These are phyloP conservation scores for Hypercompe scribonia DNA, from an alignment of 2,888 invertebrate genomes.

Conservation along the genomic window DNA sequence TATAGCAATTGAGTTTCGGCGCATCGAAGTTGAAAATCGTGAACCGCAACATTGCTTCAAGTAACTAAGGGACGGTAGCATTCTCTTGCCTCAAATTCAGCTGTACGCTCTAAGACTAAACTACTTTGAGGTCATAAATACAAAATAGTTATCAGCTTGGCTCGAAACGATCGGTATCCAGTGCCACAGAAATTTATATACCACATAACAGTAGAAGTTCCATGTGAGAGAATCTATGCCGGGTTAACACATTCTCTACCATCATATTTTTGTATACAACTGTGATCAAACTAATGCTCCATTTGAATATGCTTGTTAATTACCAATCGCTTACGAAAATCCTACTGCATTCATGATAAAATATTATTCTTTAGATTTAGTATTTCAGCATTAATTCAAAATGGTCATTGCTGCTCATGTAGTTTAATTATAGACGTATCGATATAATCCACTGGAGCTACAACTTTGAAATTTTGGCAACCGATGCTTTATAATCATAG, in stretches of 20 bases:
- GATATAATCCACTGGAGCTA: background rate
- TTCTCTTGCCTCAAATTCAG: slow-evolving; percentile 47
- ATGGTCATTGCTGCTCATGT: background rate
- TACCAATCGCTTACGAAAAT: slow-evolving; percentile 29
- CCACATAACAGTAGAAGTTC: slow-evolving; percentile 28
- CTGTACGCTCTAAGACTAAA: slow-evolving; percentile 30
- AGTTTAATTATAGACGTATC: background rate
- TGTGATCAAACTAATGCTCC: slow-evolving; percentile 29
- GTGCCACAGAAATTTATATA: slow-evolving; percentile 51
- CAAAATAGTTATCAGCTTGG: slow-evolving; percentile 53
- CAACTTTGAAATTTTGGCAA: background rate
- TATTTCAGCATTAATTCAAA: background rate
- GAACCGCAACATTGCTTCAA: slow-evolving; percentile 41
- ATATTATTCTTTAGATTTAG: background rate
- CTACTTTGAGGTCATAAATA: slow-evolving; percentile 43
- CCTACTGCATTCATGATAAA: slow-evolving; percentile 4
- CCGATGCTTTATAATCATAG: background rate
- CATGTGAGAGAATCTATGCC: slow-evolving; percentile 40
- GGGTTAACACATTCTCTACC: slow-evolving; percentile 21
- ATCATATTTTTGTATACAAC: slow-evolving; percentile 40
- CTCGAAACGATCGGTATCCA: slow-evolving; percentile 38
- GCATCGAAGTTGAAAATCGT: slow-evolving; percentile 39
- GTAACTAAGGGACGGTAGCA: slow-evolving; percentile 30
- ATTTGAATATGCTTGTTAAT: slow-evolving; percentile 24
- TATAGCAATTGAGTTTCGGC: slow-evolving; percentile 35